These are phyloP conservation scores for Eupithecia pulchellata DNA, from an alignment of 2,888 invertebrate species.

Conservation along the genomic window DNA sequence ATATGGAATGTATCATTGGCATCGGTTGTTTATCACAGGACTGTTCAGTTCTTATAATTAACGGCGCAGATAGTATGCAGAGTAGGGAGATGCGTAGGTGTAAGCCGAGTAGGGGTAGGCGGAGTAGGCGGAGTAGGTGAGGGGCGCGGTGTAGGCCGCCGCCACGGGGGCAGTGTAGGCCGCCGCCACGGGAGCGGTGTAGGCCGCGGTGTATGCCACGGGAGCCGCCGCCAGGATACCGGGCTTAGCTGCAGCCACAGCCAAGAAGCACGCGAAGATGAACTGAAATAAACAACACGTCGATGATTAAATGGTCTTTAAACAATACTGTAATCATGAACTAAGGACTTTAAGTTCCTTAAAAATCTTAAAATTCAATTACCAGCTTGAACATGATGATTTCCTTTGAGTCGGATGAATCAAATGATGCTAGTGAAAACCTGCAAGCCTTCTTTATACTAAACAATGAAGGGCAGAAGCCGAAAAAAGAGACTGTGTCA, in stretches of 20 bases:
- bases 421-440: constrained; percentile 46
- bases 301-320: neutral
- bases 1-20: neutral
- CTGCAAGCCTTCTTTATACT: constrained; percentile 40
- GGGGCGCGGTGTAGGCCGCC: constrained; percentile 59
- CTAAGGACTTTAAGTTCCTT: neutral
- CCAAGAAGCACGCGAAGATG: constrained; percentile 76
- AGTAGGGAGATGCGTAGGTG: constrained; percentile 54
- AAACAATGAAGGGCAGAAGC: constrained; percentile 38
- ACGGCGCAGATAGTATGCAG: constrained; percentile 57
- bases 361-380: constrained; percentile 24
- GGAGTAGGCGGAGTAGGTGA: constrained; percentile 58
- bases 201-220: constrained; percentile 58
- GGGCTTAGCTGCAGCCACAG: constrained; percentile 76
- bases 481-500: constrained; percentile 16
- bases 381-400: constrained; percentile 63
- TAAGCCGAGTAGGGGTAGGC: constrained; percentile 65
- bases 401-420: constrained; percentile 41
- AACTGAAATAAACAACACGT: constrained; percentile 58
- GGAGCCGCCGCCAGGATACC: constrained; percentile 60
- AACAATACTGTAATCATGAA: neutral
- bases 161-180: constrained; percentile 64
- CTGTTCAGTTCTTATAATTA: constrained; percentile 23
- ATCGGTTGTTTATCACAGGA: neutral
- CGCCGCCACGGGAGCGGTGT: constrained; percentile 57